phyloP scores from a whole-genome alignment of 2,888 invertebrate species.

The Agrotis segetum region DNA sequence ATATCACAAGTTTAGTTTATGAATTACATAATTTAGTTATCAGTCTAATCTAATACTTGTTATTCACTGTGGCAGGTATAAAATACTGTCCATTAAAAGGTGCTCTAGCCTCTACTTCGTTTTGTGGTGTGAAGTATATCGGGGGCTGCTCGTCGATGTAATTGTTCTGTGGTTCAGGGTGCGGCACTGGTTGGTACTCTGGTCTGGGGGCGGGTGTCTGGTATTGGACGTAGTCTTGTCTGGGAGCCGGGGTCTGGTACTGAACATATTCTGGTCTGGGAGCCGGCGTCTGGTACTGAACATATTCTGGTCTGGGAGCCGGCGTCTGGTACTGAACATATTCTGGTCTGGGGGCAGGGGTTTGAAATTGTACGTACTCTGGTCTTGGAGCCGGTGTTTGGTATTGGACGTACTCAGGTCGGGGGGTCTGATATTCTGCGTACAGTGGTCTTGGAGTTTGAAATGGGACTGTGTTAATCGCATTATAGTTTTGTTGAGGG shows the following conservation, averaged over 20 bases:
- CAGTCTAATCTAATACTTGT: conserved; percentile 47
- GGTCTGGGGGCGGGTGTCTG: conserved; percentile 45
- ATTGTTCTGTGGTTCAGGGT: conserved; percentile 45
- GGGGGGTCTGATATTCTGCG: conserved; percentile 25
- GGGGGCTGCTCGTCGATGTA: conserved; percentile 55
- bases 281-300: conserved; percentile 42
- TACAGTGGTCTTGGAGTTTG: conserved; percentile 15
- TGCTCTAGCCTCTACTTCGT: conserved; percentile 65
- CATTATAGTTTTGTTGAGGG: conserved; percentile 24
- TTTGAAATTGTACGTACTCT: background rate
- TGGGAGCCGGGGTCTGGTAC: conserved; percentile 45
- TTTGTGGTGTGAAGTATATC: conserved; percentile 78
- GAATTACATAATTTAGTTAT: conserved; percentile 15
- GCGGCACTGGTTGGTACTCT: conserved; percentile 54
- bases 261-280: conserved; percentile 47
- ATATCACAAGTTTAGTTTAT: conserved; percentile 60
- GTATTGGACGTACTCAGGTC: conserved; percentile 45
- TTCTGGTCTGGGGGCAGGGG: conserved; percentile 46
- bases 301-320: conserved; percentile 36
- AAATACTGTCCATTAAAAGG: conserved; percentile 78
- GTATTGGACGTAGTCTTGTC: conserved; percentile 45
- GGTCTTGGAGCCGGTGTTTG: conserved; percentile 5
- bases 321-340: conserved; percentile 34
- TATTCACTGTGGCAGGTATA: conserved; percentile 68
- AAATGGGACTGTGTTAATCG: conserved; percentile 42